phyloP scores from a whole-genome alignment of 30 jellyfish, hydroid and myxozoan genomes.

The Pseudorhiza aurosa region DNA sequence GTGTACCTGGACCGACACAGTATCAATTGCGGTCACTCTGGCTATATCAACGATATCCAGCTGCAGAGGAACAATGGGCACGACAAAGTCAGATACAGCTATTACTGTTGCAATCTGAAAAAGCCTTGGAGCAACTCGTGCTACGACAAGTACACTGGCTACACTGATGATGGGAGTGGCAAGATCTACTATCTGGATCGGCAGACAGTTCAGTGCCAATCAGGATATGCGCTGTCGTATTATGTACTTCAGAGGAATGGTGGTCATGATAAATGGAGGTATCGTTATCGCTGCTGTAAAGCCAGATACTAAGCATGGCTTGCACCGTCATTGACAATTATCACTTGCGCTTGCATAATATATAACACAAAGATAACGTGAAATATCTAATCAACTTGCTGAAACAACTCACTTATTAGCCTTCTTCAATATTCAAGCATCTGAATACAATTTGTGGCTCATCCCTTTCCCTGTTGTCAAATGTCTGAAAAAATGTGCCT shows the following conservation, averaged over 20 bases:
- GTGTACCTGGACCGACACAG: slow-evolving; percentile 50
- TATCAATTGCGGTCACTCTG: slow-evolving; percentile 34
- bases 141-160: slow-evolving; percentile 1
- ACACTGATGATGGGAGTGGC: slow-evolving; percentile 44
- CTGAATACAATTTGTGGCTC: no score
- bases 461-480: no score
- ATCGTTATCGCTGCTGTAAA: slow-evolving; percentile 44
- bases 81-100: slow-evolving; percentile 47
- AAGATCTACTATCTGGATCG: slow-evolving; percentile 52
- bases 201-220: slow-evolving; percentile 42
- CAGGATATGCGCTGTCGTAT: slow-evolving; percentile 42
- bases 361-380: no score
- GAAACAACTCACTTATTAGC: no score
- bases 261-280: slow-evolving; percentile 33
- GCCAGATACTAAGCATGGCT: slow-evolving; percentile 5
- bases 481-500: no score
- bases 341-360: no score
- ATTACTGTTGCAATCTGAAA: slow-evolving; percentile 39
- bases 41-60: slow-evolving; percentile 35
- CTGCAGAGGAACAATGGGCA: slow-evolving; percentile 29
- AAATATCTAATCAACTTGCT: no score
- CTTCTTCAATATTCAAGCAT: no score
- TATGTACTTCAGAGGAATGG: slow-evolving; percentile 15
- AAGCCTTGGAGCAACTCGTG: slow-evolving; percentile 15
- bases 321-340: no score